Evolutionary conservation across 2,113 vertebrate species (phyloP).

Genomic region (Nicator chloris): DNA sequence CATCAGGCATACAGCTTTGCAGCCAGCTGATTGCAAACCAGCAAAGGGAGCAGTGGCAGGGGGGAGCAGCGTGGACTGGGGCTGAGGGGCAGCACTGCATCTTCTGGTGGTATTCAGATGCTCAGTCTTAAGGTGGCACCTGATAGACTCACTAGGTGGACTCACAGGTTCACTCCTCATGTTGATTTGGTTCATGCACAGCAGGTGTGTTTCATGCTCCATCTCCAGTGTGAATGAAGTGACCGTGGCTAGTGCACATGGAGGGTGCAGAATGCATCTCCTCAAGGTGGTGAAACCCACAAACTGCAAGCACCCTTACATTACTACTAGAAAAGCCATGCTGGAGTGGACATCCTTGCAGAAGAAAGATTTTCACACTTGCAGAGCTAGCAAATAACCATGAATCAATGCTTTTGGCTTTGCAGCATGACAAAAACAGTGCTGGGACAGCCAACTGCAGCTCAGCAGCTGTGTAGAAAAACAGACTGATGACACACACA

Average conservation of each 20-base stretch:
- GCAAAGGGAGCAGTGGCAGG: rapidly evolving
- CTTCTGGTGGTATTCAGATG: not conserved
- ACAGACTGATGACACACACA: not conserved
- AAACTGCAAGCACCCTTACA: not conserved
- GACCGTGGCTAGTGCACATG: rapidly evolving
- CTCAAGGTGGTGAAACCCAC: not conserved
- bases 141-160: not conserved
- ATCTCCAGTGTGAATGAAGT: not conserved
- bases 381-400: not conserved
- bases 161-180: not conserved
- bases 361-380: rapidly evolving
- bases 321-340: not conserved
- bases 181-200: not conserved
- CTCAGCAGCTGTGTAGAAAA: not conserved
- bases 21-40: not conserved
- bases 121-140: not conserved
- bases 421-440: not conserved
- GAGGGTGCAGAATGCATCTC: not conserved
- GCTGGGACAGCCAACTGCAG: not conserved
- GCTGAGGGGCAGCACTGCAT: not conserved
- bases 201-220: not conserved
- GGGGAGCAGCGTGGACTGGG: not conserved
- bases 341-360: not conserved
- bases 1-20: not conserved
- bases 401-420: not conserved